These are phyloP conservation scores for Menidia menidia DNA, from an alignment of 2,797 vertebrate species.

Conservation along the genomic window DNA sequence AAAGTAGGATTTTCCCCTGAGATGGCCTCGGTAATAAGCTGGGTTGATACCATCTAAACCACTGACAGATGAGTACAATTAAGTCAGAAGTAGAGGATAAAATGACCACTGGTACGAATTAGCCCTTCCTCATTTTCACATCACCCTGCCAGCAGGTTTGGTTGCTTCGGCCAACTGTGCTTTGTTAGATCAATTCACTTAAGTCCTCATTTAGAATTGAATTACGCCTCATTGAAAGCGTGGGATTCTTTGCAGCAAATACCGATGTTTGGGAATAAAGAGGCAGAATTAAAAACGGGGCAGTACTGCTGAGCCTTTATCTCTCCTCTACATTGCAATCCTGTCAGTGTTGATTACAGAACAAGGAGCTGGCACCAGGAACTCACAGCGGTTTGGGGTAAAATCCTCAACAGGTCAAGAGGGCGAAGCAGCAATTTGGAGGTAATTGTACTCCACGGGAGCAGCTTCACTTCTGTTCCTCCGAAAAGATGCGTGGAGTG, in stretches of 20 bases:
- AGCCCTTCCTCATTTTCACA: constrained; percentile 30
- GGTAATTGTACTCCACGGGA: constrained; percentile 72
- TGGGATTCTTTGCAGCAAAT: constrained; percentile 33
- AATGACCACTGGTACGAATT: constrained; percentile 5
- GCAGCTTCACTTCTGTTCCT: constrained; percentile 60
- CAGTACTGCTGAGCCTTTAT: constrained; percentile 16
- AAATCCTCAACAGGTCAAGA: constrained; percentile 65
- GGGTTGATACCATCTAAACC: constrained; percentile 30
- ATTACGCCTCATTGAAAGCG: constrained; percentile 46
- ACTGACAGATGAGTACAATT: constrained; percentile 52
- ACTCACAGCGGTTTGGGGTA: constrained; percentile 74
- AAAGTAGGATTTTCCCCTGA: neutral
- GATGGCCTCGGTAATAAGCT: constrained; percentile 36
- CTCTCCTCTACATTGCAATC: constrained; percentile 20
- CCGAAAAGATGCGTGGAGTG: constrained; percentile 41
- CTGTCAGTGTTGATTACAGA: constrained; percentile 22
- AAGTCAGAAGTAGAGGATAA: constrained; percentile 22
- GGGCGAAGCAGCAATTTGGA: constrained; percentile 60
- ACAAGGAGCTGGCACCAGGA: neutral
- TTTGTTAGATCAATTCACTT: constrained; percentile 40
- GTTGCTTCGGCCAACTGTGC: constrained; percentile 36
- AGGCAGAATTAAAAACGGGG: constrained; percentile 41
- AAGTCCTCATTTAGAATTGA: constrained; percentile 41
- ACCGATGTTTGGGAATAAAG: constrained; percentile 37
- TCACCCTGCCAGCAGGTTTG: constrained; percentile 32